Percentiles rank a stretch among this genome's conserved stretches.
These are phyloP conservation scores for Liparis tanakae DNA, from an alignment of 2,797 vertebrate genomes.

Conservation along the genomic window DNA sequence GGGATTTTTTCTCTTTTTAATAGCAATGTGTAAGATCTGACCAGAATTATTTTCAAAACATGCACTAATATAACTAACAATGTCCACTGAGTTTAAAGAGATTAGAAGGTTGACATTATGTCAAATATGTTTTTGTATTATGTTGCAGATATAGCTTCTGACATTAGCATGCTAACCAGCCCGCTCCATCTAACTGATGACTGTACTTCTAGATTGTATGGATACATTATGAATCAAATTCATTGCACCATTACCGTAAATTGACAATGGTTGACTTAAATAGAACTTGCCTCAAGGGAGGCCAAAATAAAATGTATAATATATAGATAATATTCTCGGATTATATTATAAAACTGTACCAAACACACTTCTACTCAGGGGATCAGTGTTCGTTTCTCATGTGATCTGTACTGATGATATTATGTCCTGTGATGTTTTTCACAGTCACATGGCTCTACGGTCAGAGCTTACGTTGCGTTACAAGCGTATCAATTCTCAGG, in stretches of 20 bases:
- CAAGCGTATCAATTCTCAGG: neutral
- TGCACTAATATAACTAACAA: neutral
- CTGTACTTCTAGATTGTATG: no score
- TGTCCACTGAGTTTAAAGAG: neutral
- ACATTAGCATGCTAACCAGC: no score
- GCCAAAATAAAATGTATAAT: neutral
- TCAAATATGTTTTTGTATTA: neutral
- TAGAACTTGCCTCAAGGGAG: neutral
- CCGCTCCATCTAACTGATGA: no score
- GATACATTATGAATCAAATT: no score
- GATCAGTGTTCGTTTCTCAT: no score
- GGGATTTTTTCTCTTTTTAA: constrained; percentile 36
- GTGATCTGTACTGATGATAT: no score
- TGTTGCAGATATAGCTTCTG: neutral
- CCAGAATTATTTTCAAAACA: neutral
- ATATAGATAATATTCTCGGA: neutral
- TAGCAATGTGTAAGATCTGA: neutral
- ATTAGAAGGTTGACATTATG: neutral
- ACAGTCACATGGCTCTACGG: no score
- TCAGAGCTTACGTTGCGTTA: no score
- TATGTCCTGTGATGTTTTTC: no score
- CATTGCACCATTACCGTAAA: neutral
- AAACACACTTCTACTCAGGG: neutral
- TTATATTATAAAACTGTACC: neutral
- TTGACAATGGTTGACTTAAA: neutral